These are phyloP conservation scores for Drosophila watanabei DNA, from an alignment of 1,140 invertebrate genomes.

Conservation along the genomic window DNA sequence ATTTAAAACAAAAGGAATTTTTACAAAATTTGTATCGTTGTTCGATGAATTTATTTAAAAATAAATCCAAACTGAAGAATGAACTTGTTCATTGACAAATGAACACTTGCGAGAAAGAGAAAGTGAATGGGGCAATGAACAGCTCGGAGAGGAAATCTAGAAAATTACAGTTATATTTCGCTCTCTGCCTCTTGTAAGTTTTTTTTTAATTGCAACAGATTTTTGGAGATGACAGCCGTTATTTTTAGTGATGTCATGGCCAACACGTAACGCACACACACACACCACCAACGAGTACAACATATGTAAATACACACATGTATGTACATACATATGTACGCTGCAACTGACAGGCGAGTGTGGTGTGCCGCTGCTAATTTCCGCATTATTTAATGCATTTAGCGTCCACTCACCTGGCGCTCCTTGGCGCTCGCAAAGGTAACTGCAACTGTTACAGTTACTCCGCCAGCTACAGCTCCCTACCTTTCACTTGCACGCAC, in stretches of 20 bases:
- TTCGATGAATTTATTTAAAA: not conserved
- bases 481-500: conserved; percentile 5
- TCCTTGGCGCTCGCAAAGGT: conserved; percentile 23
- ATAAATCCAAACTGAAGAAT: not conserved
- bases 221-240: conserved; percentile 11
- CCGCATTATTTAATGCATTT: conserved; percentile 14
- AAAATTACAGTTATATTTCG: not conserved
- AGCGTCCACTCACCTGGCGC: conserved; percentile 36
- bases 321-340: not conserved
- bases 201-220: conserved; percentile 49
- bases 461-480: conserved; percentile 13
- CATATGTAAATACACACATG: conserved; percentile 11
- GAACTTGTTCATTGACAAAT: not conserved
- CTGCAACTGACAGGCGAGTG: not conserved
- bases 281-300: not conserved
- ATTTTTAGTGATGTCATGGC: conserved; percentile 63
- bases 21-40: not conserved
- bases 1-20: not conserved
- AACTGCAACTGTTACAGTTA: conserved; percentile 32
- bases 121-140: not conserved
- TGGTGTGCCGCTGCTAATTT: conserved; percentile 7
- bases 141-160: not conserved
- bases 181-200: not conserved
- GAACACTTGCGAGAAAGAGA: not conserved
- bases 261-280: conserved; percentile 30